Evolutionary conservation across 2,888 invertebrate species (phyloP).

Genomic region (Schrankia costaestrigalis): DNA sequence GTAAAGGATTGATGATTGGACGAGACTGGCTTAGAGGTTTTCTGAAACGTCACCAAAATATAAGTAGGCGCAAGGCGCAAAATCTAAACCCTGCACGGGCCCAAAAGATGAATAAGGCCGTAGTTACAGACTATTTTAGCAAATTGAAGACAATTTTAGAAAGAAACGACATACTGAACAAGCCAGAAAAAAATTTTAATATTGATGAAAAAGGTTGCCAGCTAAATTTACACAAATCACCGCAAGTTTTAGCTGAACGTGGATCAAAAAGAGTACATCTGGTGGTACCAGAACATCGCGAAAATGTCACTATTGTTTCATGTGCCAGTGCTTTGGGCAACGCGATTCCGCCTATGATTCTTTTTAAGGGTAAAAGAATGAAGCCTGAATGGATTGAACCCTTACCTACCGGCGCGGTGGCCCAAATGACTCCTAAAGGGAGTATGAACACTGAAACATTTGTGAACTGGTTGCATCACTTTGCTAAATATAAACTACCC

Average conservation of each 20-base stretch:
- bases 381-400: constrained; percentile 2
- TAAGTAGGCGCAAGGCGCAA: constrained; percentile 20
- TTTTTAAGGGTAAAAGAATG: constrained; percentile 2
- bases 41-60: constrained; percentile 22
- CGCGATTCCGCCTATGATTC: constrained; percentile 5
- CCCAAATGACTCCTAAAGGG: constrained; percentile 10
- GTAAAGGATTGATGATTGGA: too few species aligned
- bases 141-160: constrained; percentile 1
- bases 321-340: constrained; percentile 20
- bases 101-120: constrained; percentile 30
- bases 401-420: constrained; percentile 9
- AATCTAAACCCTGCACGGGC: too few species aligned
- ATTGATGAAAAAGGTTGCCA: constrained; percentile 31
- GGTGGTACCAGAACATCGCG: constrained; percentile 16
- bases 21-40: constrained; percentile 29
- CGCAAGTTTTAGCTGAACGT: constrained; percentile 24
- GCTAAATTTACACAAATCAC: constrained; percentile 27
- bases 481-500: constrained; percentile 2
- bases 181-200: constrained; percentile 23
- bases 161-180: neutral
- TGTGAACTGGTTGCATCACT: constrained; percentile 12
- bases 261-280: constrained; percentile 23
- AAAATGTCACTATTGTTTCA: constrained; percentile 18
- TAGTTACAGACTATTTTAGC: constrained; percentile 23
- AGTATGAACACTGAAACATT: constrained; percentile 7